These are phyloP conservation scores for Cantharis nigra DNA, from an alignment of 2,888 invertebrate species.

Conservation along the genomic window DNA sequence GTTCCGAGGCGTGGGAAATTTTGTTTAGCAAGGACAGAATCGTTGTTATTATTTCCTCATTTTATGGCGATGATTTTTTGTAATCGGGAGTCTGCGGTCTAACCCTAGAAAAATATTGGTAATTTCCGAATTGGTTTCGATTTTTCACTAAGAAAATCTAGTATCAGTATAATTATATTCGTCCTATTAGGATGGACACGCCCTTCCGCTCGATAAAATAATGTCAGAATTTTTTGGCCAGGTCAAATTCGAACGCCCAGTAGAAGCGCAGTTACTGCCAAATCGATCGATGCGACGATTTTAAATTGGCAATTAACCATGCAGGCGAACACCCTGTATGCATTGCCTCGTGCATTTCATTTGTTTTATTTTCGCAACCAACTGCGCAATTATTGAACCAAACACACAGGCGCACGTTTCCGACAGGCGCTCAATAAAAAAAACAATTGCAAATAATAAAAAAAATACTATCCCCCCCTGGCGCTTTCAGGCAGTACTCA, in stretches of 20 bases:
- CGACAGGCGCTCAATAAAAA: neutral
- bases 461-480: neutral
- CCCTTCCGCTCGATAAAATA: neutral
- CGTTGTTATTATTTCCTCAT: no score
- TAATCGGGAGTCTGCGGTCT: no score
- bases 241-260: neutral
- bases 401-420: neutral
- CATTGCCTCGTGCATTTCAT: neutral
- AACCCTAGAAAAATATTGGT: no score
- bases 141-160: no score
- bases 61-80: no score
- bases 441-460: neutral
- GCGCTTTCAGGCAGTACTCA: no score
- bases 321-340: neutral
- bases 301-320: neutral
- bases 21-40: no score
- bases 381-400: no score
- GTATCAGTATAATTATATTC: no score
- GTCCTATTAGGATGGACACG: neutral
- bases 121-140: no score
- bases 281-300: neutral
- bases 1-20: neutral
- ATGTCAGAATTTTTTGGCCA: neutral
- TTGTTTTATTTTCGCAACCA: no score
- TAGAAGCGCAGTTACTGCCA: neutral